Conservation (phyloP, 2,797 vertebrate genomes). For the Meriones psammophilus region DNA sequence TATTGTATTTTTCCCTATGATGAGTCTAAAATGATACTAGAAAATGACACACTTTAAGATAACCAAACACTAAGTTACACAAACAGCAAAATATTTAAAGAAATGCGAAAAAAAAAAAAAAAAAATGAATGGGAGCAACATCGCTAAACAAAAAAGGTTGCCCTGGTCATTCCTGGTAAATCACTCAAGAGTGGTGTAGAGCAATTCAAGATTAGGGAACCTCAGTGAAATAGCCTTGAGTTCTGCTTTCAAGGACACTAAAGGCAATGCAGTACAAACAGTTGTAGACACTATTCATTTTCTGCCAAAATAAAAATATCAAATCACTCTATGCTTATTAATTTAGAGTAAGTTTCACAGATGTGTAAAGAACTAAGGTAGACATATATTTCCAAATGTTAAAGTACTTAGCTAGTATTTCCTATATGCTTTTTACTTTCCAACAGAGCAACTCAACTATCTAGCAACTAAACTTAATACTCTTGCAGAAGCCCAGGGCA, state of each 20-base stretch:
- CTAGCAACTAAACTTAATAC: conserved; percentile 77
- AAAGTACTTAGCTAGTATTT: conserved; percentile 44
- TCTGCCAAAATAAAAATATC: conserved; percentile 40
- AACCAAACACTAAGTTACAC: conserved; percentile 43
- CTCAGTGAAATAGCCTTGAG: conserved; percentile 16
- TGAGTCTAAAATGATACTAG: conserved; percentile 22
- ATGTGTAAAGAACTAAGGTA: neutral
- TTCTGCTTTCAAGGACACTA: conserved; percentile 61
- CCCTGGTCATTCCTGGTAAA: neutral
- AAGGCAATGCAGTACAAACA: conserved; percentile 40
- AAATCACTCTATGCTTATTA: conserved; percentile 34
- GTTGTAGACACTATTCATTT: conserved; percentile 22
- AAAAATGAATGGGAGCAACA: conserved; percentile 17
- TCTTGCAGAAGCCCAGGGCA: conserved; percentile 58
- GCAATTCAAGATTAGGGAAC: conserved; percentile 37
- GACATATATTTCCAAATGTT: conserved; percentile 61
- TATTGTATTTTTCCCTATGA: conserved; percentile 37
- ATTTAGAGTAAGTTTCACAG: conserved; percentile 21
- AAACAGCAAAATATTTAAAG: conserved; percentile 50
- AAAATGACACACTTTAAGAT: conserved; percentile 47
- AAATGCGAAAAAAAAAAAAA: neutral
- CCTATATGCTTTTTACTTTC: conserved; percentile 16
- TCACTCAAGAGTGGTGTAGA: conserved; percentile 44
- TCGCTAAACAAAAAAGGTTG: conserved; percentile 40
- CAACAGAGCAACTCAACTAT: conserved; percentile 33